phyloP scores from a whole-genome alignment of 1,140 invertebrate species.

The Plutomurus gul region DNA sequence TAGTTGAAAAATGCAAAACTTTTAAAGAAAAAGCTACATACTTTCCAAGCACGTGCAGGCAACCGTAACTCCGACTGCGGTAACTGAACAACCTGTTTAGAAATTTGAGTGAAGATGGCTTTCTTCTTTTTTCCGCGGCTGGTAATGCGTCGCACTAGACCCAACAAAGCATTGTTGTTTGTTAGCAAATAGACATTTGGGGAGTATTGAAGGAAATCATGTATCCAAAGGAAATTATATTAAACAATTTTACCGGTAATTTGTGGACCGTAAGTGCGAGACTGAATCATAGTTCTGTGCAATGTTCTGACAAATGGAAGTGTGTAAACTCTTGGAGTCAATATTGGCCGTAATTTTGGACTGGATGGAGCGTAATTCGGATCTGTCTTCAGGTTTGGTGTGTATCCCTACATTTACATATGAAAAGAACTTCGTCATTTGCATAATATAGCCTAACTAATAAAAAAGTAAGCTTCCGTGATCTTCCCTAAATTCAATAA shows the following conservation, averaged over 20 bases:
- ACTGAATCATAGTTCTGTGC: constrained; percentile 70
- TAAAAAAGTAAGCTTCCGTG: background rate
- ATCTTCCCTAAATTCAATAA: background rate
- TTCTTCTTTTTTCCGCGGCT: constrained; percentile 64
- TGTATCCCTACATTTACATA: background rate
- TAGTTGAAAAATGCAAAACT: no score
- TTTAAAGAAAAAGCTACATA: no score
- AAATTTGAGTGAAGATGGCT: constrained; percentile 69
- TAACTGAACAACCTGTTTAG: constrained; percentile 68
- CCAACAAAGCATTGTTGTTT: background rate
- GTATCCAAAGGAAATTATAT: no score
- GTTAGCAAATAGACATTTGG: background rate
- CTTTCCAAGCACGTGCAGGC: constrained; percentile 71
- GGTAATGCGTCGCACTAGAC: constrained; percentile 63
- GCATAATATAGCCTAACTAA: background rate
- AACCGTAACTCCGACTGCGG: constrained; percentile 65
- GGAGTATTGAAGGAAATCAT: background rate
- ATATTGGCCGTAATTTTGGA: constrained; percentile 60
- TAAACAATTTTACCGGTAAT: constrained; percentile 61
- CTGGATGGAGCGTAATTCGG: constrained; percentile 47
- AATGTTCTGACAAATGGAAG: constrained; percentile 68
- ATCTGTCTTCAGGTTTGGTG: constrained; percentile 42
- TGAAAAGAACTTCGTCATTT: background rate
- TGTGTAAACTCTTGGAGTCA: constrained; percentile 67
- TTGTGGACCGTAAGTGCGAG: constrained; percentile 70